A percentile compares a stretch with the other conserved stretches of the same genome.
Evolutionary conservation across 2,888 invertebrate species (phyloP).

Genomic region (Pasiphila rectangulata): DNA sequence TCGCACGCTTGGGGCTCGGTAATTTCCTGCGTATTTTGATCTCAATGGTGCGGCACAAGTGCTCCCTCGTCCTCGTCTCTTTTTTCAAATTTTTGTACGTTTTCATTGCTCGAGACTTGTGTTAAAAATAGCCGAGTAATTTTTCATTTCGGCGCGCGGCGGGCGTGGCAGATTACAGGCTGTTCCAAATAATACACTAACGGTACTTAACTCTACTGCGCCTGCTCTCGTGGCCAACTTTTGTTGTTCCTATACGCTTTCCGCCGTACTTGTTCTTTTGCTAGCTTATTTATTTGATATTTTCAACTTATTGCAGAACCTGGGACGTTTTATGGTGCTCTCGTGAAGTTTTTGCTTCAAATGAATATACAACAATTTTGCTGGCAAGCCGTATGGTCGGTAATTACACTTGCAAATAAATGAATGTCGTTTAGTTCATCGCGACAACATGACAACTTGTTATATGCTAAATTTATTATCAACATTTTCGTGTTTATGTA

Average conservation of each 20-base stretch:
- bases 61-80: conserved; percentile 74
- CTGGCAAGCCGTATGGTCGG: conserved; percentile 38
- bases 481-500: conserved; percentile 24
- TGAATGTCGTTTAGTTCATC: conserved; percentile 35
- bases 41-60: conserved; percentile 80
- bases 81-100: conserved; percentile 80
- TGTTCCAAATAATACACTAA: conserved; percentile 73
- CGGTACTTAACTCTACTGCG: conserved; percentile 69
- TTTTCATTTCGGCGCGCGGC: conserved; percentile 78
- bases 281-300: conserved; percentile 53
- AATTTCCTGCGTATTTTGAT: conserved; percentile 80
- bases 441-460: conserved; percentile 29
- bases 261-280: conserved; percentile 59
- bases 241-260: conserved; percentile 64
- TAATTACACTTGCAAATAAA: conserved; percentile 50
- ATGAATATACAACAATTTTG: conserved; percentile 56
- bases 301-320: conserved; percentile 54
- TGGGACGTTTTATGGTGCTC: conserved; percentile 57
- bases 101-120: conserved; percentile 74
- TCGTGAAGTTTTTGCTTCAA: conserved; percentile 60
- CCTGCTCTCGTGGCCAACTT: conserved; percentile 60
- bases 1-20: conserved; percentile 63
- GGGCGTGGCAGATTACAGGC: conserved; percentile 79
- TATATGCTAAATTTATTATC: conserved; percentile 29
- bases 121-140: conserved; percentile 79